Percentiles rank a stretch among this genome's conserved stretches.
phyloP scores from a whole-genome alignment of 2,888 invertebrate species.

The Aleiodes testaceus region DNA sequence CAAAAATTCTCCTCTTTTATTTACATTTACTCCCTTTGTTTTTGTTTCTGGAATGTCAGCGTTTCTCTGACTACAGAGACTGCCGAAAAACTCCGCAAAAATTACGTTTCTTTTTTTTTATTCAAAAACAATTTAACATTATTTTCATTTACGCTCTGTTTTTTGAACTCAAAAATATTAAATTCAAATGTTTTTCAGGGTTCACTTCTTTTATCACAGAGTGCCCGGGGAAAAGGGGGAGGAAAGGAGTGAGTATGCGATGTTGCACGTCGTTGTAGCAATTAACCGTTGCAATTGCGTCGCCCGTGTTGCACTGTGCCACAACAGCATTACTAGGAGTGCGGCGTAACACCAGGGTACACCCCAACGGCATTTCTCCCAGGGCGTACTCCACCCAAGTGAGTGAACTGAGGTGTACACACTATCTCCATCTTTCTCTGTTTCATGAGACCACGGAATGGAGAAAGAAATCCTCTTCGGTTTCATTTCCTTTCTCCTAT shows the following conservation, averaged over 20 bases:
- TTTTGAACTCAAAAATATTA: not conserved
- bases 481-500: slow-evolving; percentile 25
- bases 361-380: slow-evolving; percentile 30
- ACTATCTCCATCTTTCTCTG: no score
- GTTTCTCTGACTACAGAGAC: slow-evolving; percentile 22
- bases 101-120: slow-evolving; percentile 16
- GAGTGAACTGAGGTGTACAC: slow-evolving; percentile 20
- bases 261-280: slow-evolving; percentile 30
- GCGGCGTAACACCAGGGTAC: slow-evolving; percentile 26
- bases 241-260: slow-evolving; percentile 17
- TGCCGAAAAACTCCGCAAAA: slow-evolving; percentile 25
- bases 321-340: slow-evolving; percentile 17
- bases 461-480: slow-evolving; percentile 9
- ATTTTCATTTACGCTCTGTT: not conserved
- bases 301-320: slow-evolving; percentile 20
- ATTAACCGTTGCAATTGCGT: slow-evolving; percentile 33
- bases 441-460: not conserved
- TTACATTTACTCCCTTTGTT: not conserved
- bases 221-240: no score
- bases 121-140: no score
- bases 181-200: not conserved
- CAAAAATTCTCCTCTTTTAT: no score
- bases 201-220: no score
- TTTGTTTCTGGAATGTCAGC: slow-evolving; percentile 28
- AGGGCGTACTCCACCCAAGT: slow-evolving; percentile 29